These are phyloP conservation scores for Leptoclinus maculatus DNA, from an alignment of 2,797 vertebrate species.

Conservation along the genomic window DNA sequence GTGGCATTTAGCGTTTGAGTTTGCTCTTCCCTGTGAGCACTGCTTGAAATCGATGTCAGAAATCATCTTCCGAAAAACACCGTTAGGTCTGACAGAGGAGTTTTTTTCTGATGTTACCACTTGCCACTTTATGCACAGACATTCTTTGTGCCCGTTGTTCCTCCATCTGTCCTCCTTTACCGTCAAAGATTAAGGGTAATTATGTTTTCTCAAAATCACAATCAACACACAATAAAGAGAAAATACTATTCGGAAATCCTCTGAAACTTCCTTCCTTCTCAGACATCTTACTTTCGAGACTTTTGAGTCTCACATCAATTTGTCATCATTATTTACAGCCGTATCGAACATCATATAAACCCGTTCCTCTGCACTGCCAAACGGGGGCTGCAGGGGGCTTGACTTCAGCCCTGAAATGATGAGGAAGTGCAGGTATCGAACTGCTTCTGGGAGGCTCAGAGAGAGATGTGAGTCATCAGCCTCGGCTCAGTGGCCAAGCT, in stretches of 20 bases:
- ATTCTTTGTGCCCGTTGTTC: neutral
- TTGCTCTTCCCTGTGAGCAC: neutral
- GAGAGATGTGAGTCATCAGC: slow-evolving; percentile 63
- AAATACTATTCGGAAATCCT: neutral
- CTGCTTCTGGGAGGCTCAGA: slow-evolving; percentile 51
- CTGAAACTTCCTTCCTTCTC: slow-evolving; percentile 5
- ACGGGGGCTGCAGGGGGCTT: slow-evolving; percentile 18
- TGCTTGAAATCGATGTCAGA: slow-evolving; percentile 27
- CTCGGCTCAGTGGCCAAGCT: slow-evolving; percentile 57
- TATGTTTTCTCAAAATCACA: neutral
- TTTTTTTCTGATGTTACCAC: neutral
- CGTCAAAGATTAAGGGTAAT: neutral
- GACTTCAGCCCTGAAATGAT: slow-evolving; percentile 49
- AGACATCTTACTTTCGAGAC: slow-evolving; percentile 29
- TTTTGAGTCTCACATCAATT: slow-evolving; percentile 39
- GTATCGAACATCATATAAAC: slow-evolving; percentile 45
- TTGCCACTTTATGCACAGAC: neutral
- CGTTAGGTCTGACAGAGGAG: neutral
- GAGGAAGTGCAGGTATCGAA: slow-evolving; percentile 50
- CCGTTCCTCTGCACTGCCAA: slow-evolving; percentile 24
- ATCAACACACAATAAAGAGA: neutral
- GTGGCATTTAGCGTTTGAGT: slow-evolving; percentile 9
- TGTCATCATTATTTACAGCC: slow-evolving; percentile 47
- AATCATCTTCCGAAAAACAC: neutral
- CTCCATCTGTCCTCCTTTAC: neutral